Evolutionary conservation across 1,140 invertebrate genomes (phyloP).

Genomic region (Eumaeus atala): DNA sequence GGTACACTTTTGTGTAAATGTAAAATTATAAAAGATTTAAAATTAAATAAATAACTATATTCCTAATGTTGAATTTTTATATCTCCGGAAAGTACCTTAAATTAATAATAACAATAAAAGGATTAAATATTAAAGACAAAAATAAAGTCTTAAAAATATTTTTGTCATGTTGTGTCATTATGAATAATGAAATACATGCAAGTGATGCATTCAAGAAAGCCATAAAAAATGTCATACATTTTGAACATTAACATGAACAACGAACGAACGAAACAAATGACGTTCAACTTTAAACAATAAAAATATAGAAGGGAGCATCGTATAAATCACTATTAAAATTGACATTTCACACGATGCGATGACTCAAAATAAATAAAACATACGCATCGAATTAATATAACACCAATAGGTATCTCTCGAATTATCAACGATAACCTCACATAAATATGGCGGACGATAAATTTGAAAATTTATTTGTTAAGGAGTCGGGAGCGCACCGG

Average conservation of each 20-base stretch:
- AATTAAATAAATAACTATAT: not conserved
- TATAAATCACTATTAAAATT: constrained; percentile 66
- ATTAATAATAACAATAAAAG: too few species aligned
- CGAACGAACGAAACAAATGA: constrained; percentile 20
- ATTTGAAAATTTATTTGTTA: constrained; percentile 59
- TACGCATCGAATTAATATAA: constrained; percentile 55
- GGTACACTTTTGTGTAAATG: not conserved
- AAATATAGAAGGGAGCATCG: constrained; percentile 22
- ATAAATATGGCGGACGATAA: constrained; percentile 57
- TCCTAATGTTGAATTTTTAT: not conserved
- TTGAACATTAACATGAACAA: constrained; percentile 3
- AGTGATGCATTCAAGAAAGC: too few species aligned
- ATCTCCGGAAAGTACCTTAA: too few species aligned
- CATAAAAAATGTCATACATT: not conserved
- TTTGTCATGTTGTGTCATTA: too few species aligned
- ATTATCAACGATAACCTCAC: constrained; percentile 51
- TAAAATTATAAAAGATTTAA: not conserved
- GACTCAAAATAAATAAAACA: constrained; percentile 29
- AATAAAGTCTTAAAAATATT: too few species aligned
- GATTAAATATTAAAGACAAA: too few species aligned
- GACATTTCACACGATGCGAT: constrained; percentile 55
- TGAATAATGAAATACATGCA: too few species aligned
- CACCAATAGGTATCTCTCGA: constrained; percentile 44
- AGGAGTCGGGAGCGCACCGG: constrained; percentile 42
- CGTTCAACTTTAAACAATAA: constrained; percentile 22